phyloP scores from a whole-genome alignment of 2,797 vertebrate genomes.

The Sebastes iracundus region DNA sequence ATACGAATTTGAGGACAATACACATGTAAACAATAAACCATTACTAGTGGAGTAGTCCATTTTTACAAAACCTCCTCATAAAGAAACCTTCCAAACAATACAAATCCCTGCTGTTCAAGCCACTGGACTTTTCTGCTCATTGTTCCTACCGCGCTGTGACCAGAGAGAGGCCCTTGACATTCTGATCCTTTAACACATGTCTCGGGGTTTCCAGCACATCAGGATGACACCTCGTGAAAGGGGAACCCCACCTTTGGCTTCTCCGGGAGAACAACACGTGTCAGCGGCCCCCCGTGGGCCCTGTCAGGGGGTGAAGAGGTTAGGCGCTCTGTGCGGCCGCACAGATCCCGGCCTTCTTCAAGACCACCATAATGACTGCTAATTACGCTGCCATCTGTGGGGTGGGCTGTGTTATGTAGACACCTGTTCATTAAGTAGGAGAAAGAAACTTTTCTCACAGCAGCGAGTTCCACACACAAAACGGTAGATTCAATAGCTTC shows the following conservation, averaged over 20 bases:
- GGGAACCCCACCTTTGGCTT: slow-evolving; percentile 78
- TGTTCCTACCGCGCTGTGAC: slow-evolving; percentile 52
- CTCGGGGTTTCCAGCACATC: slow-evolving; percentile 75
- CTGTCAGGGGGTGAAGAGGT: slow-evolving; percentile 82
- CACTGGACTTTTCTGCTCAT: slow-evolving; percentile 52
- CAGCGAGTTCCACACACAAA: slow-evolving; percentile 32
- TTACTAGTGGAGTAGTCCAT: slow-evolving; percentile 1
- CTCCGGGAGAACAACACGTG: slow-evolving; percentile 79
- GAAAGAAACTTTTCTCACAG: slow-evolving; percentile 70
- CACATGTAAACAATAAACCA: not conserved
- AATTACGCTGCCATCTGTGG: slow-evolving; percentile 84
- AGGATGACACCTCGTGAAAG: slow-evolving; percentile 82
- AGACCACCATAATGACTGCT: slow-evolving; percentile 84
- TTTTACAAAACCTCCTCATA: slow-evolving; percentile 13
- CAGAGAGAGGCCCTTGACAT: slow-evolving; percentile 78
- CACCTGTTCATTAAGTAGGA: slow-evolving; percentile 83
- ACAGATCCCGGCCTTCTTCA: slow-evolving; percentile 74
- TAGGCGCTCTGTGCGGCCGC: slow-evolving; percentile 77
- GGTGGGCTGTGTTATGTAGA: slow-evolving; percentile 84
- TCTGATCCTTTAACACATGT: slow-evolving; percentile 77
- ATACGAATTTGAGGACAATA: not conserved
- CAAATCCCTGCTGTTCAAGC: slow-evolving; percentile 39
- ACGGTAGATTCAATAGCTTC: slow-evolving; percentile 14
- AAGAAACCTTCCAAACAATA: slow-evolving; percentile 22
- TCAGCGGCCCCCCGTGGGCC: slow-evolving; percentile 71